Percentiles rank a stretch among this genome's conserved stretches.
Conservation (phyloP, 2,888 invertebrate species). For the Acanthopleura granulata region DNA sequence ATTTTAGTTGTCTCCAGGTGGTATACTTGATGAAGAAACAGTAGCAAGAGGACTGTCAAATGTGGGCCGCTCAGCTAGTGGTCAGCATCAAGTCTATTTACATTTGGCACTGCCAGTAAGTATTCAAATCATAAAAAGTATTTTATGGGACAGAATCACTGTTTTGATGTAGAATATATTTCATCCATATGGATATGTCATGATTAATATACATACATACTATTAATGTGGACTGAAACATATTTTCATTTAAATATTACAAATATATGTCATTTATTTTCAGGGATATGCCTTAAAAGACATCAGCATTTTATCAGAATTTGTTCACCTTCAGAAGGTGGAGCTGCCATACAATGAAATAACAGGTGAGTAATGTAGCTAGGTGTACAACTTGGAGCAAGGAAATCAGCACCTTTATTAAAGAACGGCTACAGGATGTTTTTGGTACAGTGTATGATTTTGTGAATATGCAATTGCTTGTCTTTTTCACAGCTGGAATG, state of each 20-base stretch:
- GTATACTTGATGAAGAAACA: constrained; percentile 66
- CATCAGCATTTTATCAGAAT: constrained; percentile 56
- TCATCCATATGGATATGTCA: neutral
- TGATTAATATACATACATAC: neutral
- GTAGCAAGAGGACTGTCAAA: constrained; percentile 62
- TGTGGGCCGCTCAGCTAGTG: constrained; percentile 65
- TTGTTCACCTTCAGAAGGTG: constrained; percentile 63
- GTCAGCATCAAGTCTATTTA: constrained; percentile 63
- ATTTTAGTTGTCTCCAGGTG: constrained; percentile 56
- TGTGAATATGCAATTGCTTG: too few species aligned
- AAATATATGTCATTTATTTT: neutral
- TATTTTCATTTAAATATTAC: too few species aligned
- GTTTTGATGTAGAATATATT: neutral
- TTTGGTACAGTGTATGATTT: too few species aligned
- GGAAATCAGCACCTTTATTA: too few species aligned
- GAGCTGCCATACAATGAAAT: constrained; percentile 66
- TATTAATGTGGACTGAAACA: neutral
- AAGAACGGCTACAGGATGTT: too few species aligned
- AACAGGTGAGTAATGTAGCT: constrained; percentile 56
- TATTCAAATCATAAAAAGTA: neutral
- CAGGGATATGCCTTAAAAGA: constrained; percentile 64
- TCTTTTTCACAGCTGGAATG: neutral
- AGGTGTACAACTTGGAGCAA: too few species aligned
- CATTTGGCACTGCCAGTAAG: constrained; percentile 63
- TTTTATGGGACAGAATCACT: too few species aligned